Evolutionary conservation across 2,113 vertebrate species (phyloP), one percentile per base, ranked within the genome.

Genomic region (Seriola rivoliana): DNA sequence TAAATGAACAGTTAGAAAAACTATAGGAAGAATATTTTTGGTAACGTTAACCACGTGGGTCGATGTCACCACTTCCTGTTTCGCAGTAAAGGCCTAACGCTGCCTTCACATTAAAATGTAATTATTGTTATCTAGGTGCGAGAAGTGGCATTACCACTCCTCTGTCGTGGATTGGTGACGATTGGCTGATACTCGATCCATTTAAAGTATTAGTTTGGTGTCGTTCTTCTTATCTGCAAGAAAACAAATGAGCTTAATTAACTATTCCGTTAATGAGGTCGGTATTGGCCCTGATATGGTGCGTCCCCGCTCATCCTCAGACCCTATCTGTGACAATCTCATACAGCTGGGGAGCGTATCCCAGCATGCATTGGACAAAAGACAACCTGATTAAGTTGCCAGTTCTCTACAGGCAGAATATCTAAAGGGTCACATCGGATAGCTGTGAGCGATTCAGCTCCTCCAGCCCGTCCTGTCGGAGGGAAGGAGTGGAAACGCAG

Each of bases 401-500:
- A 58, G 38, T 50, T 34, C 11, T 29, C 50, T n/a, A 32, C 69
- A 66, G 52, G 52, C 7, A 16, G 55, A 46, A 32, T 72, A 13
- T 25, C 32, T 40, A 34, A 36, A 48, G 40, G 38, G 57, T 60
- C 5, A 29, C 66, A 78, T 1, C 0, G 32, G 44, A 52, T 10
- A 38, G 32, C 29, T 40, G 60, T 50, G 23, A 79, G 54, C 1
- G 6, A 50, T 80, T 84, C 38, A 1, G 21, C 44, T 54, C 29
- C 63, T 82, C 9, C 0, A 4, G 38, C 54, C 29, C 16, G 5
- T 68, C 44, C 71, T 52, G 29, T 29, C 29, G 32, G 4, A 38
- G 70, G 72, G 72, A 64, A 58, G 64, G 40, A 55, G 36, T 29
- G 29, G 60, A 70, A 65, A 76, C 77, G 29, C 83, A 69, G 64